Base-by-base conservation (phyloP, 2,113 vertebrate species). In the Tringa solitaria region DNA sequence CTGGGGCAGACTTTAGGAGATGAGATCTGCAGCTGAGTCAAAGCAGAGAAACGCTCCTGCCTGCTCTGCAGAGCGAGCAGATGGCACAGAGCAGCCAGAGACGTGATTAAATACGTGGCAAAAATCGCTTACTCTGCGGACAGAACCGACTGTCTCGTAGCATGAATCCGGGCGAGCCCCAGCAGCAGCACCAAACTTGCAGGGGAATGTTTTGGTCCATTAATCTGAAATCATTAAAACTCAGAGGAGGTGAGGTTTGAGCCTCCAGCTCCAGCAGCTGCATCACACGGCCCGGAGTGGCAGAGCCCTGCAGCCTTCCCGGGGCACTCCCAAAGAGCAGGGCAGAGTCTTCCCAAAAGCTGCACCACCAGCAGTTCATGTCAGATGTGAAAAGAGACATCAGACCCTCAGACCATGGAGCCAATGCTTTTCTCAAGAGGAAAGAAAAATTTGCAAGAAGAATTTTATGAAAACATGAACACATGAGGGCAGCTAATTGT, bases 11-110 rank as follows among this genome's bases (percentile, higher is more conserved):
- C 56, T 5, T 5, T 9, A 67, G 72, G 76, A 95, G 93, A 84
- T 28, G 46, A 86, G 37, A 92, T 21, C 32, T n/a, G 37, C 81
- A 88, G 67, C 51, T 74, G 73, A 88, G 69, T 41, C 22, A 51
- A 50, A 84, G 68, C 39, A 75, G 33, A 72, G 46, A 57, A 78
- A 21, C 0, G 2, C 10, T 33, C 8, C 2, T 14, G 43, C 21
- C 60, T 59, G 68, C 83, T 77, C 76, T 84, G 75, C 79, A 76
- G 72, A 72, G 72, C 46, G 83, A 70, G 75, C 88, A 92, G 90
- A 45, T n/a, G 84, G 86, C 86, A 84, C 54, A 53, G 68, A 68
- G 77, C 60, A 73, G 69, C 59, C 5, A n/a, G 33, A 82, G 65
- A 56, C 2, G 0, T 4, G 27, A 81, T 64, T 78, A 35, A 92